Percentiles rank a stretch among this genome's conserved stretches.
Evolutionary conservation across 2,113 vertebrate genomes (phyloP).

Genomic region (Myotis brandtii): DNA sequence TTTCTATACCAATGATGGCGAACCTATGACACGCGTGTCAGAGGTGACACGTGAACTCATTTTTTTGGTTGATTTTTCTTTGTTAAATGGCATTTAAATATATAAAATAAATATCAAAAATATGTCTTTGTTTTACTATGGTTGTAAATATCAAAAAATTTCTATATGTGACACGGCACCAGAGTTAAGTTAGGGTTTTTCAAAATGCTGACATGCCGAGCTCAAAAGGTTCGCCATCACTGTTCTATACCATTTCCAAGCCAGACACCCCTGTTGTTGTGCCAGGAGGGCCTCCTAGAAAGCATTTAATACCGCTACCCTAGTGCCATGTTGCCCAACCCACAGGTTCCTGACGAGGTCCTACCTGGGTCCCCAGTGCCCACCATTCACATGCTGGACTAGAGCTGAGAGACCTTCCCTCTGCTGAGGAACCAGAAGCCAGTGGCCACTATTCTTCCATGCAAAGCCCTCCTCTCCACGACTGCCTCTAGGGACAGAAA

Average conservation of each 20-base stretch:
- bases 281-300: neutral
- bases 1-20: neutral
- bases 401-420: neutral
- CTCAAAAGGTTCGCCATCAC: too few relatives aligned
- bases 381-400: neutral
- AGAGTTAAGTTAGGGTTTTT: too few relatives aligned
- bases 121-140: too few relatives aligned
- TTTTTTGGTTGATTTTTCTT: too few relatives aligned
- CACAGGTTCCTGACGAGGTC: neutral
- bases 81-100: too few relatives aligned
- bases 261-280: neutral
- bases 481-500: neutral
- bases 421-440: neutral
- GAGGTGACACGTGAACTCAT: too few relatives aligned
- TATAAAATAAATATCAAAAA: too few relatives aligned
- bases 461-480: neutral
- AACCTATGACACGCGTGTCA: too few relatives aligned
- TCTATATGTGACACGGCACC: too few relatives aligned
- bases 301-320: neutral
- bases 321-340: neutral
- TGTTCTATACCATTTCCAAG: neutral
- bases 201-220: too few relatives aligned
- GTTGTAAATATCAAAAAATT: too few relatives aligned
- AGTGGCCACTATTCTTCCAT: neutral
- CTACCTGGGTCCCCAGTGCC: neutral